Evolutionary conservation across 2,888 invertebrate genomes (phyloP).

Genomic region (Drosophila kuntzei): DNA sequence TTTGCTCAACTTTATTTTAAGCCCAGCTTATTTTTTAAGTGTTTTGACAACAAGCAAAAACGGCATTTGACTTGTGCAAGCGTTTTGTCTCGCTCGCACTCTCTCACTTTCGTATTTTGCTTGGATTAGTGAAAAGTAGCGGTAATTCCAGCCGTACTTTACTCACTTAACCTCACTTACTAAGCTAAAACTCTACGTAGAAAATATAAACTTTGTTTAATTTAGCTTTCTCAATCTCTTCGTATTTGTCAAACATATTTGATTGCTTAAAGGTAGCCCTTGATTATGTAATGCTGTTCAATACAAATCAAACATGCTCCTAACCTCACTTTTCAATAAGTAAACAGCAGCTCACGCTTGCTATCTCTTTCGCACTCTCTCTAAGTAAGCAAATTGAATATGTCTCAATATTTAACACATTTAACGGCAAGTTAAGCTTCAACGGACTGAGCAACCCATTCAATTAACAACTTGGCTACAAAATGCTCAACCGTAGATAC

Average conservation of each 20-base stretch:
- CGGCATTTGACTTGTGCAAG: background rate
- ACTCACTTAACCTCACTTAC: background rate
- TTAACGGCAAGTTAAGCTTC: conserved; percentile 55
- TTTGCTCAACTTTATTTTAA: background rate
- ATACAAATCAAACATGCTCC: background rate
- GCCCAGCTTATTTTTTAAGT: background rate
- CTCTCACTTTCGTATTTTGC: background rate
- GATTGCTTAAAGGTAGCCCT: background rate
- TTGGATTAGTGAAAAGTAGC: background rate
- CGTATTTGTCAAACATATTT: background rate
- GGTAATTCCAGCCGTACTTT: background rate
- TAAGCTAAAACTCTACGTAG: background rate
- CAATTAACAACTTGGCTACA: conserved; percentile 63
- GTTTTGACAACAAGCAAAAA: background rate
- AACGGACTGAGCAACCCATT: conserved; percentile 34
- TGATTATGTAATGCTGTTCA: background rate
- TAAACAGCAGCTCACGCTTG: background rate
- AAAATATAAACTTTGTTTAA: background rate
- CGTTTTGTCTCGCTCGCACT: background rate
- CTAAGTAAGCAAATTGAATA: background rate
- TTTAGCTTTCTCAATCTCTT: background rate
- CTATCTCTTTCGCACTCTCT: background rate
- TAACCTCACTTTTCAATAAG: conserved; percentile 13
- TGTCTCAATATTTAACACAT: conserved; percentile 59
- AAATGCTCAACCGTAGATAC: conserved; percentile 25